phyloP scores from a whole-genome alignment of 2,888 invertebrate species.

The Cephus rjabovi region DNA sequence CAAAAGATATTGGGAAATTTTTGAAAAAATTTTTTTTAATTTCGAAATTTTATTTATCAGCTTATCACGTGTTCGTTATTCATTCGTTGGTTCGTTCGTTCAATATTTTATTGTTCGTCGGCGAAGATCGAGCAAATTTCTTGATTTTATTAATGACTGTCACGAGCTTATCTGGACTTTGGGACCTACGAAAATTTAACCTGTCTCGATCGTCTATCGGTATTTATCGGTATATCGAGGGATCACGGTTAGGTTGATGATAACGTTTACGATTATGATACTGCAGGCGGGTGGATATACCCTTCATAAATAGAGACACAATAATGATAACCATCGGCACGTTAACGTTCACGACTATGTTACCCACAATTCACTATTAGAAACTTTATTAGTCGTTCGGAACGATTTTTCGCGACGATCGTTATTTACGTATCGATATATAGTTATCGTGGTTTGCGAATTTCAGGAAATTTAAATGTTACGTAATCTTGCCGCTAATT shows the following conservation, averaged over 20 bases:
- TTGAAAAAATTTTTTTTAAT: too few species aligned
- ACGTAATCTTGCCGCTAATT: not conserved
- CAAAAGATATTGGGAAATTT: too few species aligned
- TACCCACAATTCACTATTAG: not conserved
- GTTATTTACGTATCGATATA: not conserved
- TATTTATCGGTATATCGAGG: not conserved
- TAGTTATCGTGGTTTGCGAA: not conserved
- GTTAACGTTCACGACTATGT: not conserved
- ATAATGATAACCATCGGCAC: not conserved
- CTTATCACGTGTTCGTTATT: not conserved
- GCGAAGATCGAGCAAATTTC: not conserved
- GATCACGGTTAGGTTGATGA: not conserved
- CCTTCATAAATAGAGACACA: not conserved
- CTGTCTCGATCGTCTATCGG: not conserved
- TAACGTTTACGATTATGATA: not conserved
- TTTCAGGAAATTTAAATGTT: not conserved
- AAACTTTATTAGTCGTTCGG: too few species aligned
- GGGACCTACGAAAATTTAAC: not conserved
- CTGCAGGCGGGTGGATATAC: not conserved
- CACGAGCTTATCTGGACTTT: not conserved
- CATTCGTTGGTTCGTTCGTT: too few species aligned
- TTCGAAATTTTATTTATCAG: too few species aligned
- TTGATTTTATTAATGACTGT: too few species aligned
- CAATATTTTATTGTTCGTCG: too few species aligned
- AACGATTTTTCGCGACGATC: too few species aligned